Evolutionary conservation across 2,888 invertebrate genomes (phyloP).

Genomic region (Craniophora ligustri): DNA sequence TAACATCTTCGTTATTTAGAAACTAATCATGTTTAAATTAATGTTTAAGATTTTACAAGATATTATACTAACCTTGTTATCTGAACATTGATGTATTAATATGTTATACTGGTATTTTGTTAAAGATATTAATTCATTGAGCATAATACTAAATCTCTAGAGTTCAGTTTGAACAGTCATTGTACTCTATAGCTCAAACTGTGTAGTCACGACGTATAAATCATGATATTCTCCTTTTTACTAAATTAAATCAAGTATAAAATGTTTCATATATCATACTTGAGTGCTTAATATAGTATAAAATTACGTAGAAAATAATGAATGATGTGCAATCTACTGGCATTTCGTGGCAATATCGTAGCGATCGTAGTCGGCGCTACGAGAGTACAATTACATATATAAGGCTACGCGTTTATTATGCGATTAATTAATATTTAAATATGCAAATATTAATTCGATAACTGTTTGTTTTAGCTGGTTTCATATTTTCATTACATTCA

Average conservation of each 20-base stretch:
- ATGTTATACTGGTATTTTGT: no score
- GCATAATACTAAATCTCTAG: background rate
- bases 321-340: background rate
- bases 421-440: slow-evolving; percentile 2
- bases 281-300: background rate
- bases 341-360: slow-evolving; percentile 1
- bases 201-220: background rate
- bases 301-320: background rate
- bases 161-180: background rate
- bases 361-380: slow-evolving; percentile 9
- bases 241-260: background rate
- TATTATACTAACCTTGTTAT: no score
- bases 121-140: background rate
- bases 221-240: background rate
- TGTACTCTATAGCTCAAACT: background rate
- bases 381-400: background rate
- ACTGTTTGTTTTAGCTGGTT: background rate
- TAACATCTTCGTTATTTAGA: no score
- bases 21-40: no score
- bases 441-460: background rate
- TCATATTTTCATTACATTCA: background rate
- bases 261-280: background rate
- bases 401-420: background rate
- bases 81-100: no score
- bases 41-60: no score